Percentiles rank a stretch among this genome's conserved stretches.
These are phyloP conservation scores for Sycophila texana DNA, from an alignment of 2,888 invertebrate species.

Conservation along the genomic window DNA sequence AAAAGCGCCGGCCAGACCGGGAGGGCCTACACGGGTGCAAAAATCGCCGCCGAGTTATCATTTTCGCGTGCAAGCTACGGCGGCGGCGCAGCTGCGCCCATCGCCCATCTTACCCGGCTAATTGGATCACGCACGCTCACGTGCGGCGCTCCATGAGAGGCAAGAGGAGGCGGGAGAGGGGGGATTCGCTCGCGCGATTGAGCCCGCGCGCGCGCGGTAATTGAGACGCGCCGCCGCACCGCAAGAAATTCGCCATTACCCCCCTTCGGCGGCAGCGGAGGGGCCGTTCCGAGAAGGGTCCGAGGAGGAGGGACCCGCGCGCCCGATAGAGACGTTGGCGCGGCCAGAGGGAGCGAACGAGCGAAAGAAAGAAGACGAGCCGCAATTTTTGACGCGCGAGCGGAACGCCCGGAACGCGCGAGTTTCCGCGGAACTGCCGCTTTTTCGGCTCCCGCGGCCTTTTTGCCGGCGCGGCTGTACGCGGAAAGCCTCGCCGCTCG, in stretches of 20 bases:
- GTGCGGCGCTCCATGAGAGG: slow-evolving; percentile 9
- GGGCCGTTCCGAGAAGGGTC: slow-evolving; percentile 41
- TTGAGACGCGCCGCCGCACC: slow-evolving; percentile 69
- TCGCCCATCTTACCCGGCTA: slow-evolving; percentile 59
- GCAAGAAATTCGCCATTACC: slow-evolving; percentile 45
- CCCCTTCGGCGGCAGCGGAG: slow-evolving; percentile 6
- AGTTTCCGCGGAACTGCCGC: no score
- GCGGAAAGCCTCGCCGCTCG: no score
- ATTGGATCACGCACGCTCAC: slow-evolving; percentile 68
- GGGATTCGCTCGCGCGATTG: background rate
- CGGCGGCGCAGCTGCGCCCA: slow-evolving; percentile 43
- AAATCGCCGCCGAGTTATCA: slow-evolving; percentile 40
- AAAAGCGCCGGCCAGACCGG: background rate
- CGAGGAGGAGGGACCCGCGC: no score
- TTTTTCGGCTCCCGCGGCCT: no score
- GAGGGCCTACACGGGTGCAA: background rate
- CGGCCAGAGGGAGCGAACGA: background rate
- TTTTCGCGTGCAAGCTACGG: slow-evolving; percentile 42
- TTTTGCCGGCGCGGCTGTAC: no score
- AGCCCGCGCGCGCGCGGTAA: slow-evolving; percentile 66
- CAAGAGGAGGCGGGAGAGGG: no score
- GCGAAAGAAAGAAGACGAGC: background rate
- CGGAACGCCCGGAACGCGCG: no score
- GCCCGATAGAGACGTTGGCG: slow-evolving; percentile 34
- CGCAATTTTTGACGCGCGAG: background rate